Evolutionary conservation across 2,888 invertebrate genomes (phyloP).

Genomic region (Dynastes tityus): DNA sequence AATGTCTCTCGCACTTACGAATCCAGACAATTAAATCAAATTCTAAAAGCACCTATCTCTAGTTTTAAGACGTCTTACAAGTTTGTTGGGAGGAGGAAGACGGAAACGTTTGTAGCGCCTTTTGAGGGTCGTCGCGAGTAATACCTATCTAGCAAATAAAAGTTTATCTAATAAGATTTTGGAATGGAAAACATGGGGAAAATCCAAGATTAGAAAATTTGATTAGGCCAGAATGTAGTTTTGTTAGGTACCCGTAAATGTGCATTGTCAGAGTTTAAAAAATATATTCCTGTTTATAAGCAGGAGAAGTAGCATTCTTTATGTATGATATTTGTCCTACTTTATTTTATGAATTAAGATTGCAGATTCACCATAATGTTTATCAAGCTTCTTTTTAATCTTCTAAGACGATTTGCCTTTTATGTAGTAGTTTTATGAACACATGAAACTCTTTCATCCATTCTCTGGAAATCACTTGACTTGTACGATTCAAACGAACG

Average conservation of each 20-base stretch:
- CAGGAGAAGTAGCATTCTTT: no score
- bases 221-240: background rate
- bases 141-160: slow-evolving; percentile 30
- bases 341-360: no score
- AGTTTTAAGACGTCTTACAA: slow-evolving; percentile 42
- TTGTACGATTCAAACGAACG: no score
- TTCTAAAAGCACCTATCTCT: slow-evolving; percentile 37
- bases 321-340: no score
- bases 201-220: slow-evolving; percentile 17
- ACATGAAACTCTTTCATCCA: no score
- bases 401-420: no score
- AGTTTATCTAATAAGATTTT: slow-evolving; percentile 31
- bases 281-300: no score
- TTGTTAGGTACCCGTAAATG: background rate
- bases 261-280: no score
- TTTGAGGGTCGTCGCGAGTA: slow-evolving; percentile 26
- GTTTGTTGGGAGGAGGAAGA: slow-evolving; percentile 12
- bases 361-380: no score
- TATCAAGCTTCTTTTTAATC: no score
- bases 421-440: no score
- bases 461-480: no score
- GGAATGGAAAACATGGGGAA: background rate
- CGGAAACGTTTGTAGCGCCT: background rate
- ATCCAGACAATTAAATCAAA: slow-evolving; percentile 44
- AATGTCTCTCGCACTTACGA: slow-evolving; percentile 30